Percentiles rank a stretch among this genome's conserved stretches.
phyloP scores from a whole-genome alignment of 2,113 vertebrate species.

The Phoxinus phoxinus region DNA sequence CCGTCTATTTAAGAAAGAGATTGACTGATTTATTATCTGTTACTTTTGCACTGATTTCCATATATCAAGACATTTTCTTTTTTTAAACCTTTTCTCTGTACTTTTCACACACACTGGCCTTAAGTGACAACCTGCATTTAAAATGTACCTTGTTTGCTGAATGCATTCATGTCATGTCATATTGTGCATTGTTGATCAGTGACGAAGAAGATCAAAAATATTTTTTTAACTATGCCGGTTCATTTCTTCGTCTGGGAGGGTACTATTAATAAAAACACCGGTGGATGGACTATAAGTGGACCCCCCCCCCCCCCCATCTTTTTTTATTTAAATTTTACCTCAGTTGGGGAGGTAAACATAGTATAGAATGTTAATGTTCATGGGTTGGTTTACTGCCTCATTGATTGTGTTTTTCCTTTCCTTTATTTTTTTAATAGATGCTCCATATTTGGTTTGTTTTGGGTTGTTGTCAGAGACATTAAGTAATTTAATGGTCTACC shows the following conservation, averaged over 20 bases:
- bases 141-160: neutral
- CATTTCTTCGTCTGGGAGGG: no score
- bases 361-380: neutral
- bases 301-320: no score
- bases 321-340: no score
- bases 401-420: neutral
- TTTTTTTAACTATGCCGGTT: no score
- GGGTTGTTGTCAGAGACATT: neutral
- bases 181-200: neutral
- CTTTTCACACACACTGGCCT: neutral
- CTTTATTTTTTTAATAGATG: neutral
- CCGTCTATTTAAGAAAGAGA: neutral
- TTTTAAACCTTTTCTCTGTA: no score
- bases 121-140: neutral
- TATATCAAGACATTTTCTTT: neutral
- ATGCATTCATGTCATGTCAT: neutral
- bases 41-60: neutral
- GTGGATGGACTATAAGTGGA: no score
- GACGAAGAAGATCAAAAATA: neutral
- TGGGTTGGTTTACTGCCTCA: neutral
- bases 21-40: constrained; percentile 18
- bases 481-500: no score
- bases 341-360: neutral
- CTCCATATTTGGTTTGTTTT: neutral
- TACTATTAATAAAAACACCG: no score